Percentiles rank a stretch among this genome's conserved stretches.
Evolutionary conservation across 2,888 invertebrate genomes (phyloP).

Genomic region (Liposcelis brunnea): DNA sequence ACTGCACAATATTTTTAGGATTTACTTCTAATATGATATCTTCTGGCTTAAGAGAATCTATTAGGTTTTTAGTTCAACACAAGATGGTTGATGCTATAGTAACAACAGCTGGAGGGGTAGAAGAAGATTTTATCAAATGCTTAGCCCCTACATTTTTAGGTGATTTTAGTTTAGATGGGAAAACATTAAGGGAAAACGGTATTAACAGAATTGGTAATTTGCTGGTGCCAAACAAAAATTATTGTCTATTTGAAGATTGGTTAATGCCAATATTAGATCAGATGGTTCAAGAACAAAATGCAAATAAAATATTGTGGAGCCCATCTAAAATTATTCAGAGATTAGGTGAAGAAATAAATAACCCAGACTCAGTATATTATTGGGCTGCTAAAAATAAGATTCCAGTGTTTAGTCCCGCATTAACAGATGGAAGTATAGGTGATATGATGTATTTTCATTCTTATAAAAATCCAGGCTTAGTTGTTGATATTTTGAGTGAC

Average conservation of each 20-base stretch:
- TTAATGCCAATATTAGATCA: slow-evolving; percentile 80
- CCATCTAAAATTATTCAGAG: slow-evolving; percentile 73
- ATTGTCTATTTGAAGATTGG: slow-evolving; percentile 97
- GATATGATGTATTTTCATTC: slow-evolving; percentile 99
- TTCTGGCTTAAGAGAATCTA: slow-evolving; percentile 80
- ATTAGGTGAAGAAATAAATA: slow-evolving; percentile 77
- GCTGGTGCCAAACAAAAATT: slow-evolving; percentile 94
- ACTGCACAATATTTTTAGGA: slow-evolving; percentile 91
- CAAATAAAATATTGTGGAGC: slow-evolving; percentile 64
- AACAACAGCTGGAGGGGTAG: slow-evolving; percentile 93
- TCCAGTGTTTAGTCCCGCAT: slow-evolving; percentile 91
- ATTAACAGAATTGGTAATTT: slow-evolving; percentile 87
- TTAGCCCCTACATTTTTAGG: slow-evolving; percentile 87
- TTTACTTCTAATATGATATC: slow-evolving; percentile 97
- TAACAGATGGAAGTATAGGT: slow-evolving; percentile 93
- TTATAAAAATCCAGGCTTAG: slow-evolving; percentile 76
- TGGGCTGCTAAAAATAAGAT: slow-evolving; percentile 96
- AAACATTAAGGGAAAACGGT: slow-evolving; percentile 61
- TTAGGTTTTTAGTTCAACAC: slow-evolving; percentile 71
- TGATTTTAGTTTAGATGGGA: slow-evolving; percentile 71
- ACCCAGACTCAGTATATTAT: slow-evolving; percentile 85
- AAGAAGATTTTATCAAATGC: slow-evolving; percentile 98
- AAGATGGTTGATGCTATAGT: slow-evolving; percentile 91
- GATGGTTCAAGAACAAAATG: slow-evolving; percentile 75
- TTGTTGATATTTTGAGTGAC: slow-evolving; percentile 87